Percentiles rank a stretch among this genome's conserved stretches.
Evolutionary conservation across 2,888 invertebrate genomes (phyloP).

Genomic region (Lasioglossum zephyrum): DNA sequence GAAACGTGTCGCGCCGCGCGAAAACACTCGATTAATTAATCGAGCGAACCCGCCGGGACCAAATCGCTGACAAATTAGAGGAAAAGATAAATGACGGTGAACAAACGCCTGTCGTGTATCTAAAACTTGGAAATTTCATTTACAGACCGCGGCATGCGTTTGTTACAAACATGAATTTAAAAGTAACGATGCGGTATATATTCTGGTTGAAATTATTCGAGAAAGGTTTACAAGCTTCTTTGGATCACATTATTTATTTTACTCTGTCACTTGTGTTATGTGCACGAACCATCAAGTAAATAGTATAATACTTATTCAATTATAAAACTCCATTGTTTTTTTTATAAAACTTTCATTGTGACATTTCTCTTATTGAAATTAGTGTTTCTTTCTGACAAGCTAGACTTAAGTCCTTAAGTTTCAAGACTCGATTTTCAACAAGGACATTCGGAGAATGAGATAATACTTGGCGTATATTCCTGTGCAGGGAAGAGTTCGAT

Average conservation of each 20-base stretch:
- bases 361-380: too few relatives aligned
- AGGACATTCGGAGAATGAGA: not conserved
- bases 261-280: too few relatives aligned
- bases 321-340: too few relatives aligned
- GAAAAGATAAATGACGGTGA: not conserved
- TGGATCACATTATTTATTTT: too few relatives aligned
- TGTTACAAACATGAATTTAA: not conserved
- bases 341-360: too few relatives aligned
- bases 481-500: not conserved
- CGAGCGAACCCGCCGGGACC: not conserved
- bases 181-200: too few relatives aligned
- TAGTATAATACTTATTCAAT: too few relatives aligned
- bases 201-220: too few relatives aligned
- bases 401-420: too few relatives aligned
- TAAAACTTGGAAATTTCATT: not conserved
- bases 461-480: not conserved
- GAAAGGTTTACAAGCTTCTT: too few relatives aligned
- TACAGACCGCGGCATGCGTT: not conserved
- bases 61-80: not conserved
- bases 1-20: slow-evolving; percentile 55
- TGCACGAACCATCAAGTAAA: too few relatives aligned
- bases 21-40: slow-evolving; percentile 61
- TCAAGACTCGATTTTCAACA: not conserved
- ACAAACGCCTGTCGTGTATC: not conserved
- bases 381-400: too few relatives aligned